These are phyloP conservation scores for Drosophila pectinifera DNA, from an alignment of 1,140 invertebrate genomes.

Conservation along the genomic window DNA sequence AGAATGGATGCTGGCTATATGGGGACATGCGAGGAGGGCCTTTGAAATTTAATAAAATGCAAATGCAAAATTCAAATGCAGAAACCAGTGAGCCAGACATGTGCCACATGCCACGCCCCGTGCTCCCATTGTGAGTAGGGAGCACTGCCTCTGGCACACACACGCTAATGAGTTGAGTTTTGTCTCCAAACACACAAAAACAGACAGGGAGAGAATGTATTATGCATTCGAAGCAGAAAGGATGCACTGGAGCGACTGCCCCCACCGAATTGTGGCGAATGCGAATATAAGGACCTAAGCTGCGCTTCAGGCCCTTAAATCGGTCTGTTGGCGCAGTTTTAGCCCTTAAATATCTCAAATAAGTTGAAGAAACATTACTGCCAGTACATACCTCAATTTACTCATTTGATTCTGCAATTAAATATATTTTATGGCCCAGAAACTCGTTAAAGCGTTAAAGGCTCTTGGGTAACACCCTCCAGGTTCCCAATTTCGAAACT, in stretches of 20 bases:
- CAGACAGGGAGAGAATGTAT: constrained; percentile 39
- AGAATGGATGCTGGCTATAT: constrained; percentile 8
- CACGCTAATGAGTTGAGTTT: constrained; percentile 77
- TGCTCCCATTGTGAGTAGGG: constrained; percentile 39
- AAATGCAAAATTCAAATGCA: constrained; percentile 74
- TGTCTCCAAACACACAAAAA: constrained; percentile 54
- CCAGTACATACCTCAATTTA: not conserved
- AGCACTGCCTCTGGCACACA: constrained; percentile 24
- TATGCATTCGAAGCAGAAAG: constrained; percentile 62
- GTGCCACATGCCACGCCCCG: constrained; percentile 59
- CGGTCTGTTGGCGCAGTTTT: not conserved
- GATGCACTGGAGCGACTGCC: constrained; percentile 60
- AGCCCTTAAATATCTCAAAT: not conserved
- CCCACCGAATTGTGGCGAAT: constrained; percentile 67
- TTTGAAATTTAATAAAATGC: constrained; percentile 84
- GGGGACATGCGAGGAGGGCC: constrained; percentile 59
- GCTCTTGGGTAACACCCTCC: not conserved
- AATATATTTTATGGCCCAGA: no score
- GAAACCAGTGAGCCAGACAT: constrained; percentile 71
- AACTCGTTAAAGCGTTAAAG: not conserved
- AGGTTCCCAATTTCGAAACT: not conserved
- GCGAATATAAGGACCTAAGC: constrained; percentile 16
- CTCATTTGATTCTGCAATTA: not conserved
- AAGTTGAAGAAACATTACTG: not conserved
- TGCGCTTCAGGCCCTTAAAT: not conserved